Percentiles rank a stretch among this genome's conserved stretches.
Evolutionary conservation across 2,888 invertebrate species (phyloP).

Genomic region (Volucella zonaria): DNA sequence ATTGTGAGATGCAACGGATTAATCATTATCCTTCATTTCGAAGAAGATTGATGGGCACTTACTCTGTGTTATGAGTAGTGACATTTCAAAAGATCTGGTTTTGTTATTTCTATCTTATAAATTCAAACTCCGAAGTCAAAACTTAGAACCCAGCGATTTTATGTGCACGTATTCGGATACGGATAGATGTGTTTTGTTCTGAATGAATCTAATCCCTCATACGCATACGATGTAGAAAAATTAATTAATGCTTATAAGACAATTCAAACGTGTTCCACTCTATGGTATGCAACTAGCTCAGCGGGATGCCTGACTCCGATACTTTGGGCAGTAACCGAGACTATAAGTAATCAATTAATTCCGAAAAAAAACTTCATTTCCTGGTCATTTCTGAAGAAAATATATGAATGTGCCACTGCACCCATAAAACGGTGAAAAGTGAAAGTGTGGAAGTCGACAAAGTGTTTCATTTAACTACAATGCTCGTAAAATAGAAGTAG

Average conservation of each 20-base stretch:
- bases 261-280: not conserved
- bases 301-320: constrained; percentile 26
- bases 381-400: not conserved
- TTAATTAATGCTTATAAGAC: constrained; percentile 18
- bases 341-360: constrained; percentile 8
- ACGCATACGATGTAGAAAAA: not conserved
- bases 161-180: not conserved
- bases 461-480: too few relatives aligned
- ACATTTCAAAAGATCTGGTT: constrained; percentile 17
- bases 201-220: not conserved
- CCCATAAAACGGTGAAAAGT: too few relatives aligned
- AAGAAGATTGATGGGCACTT: constrained; percentile 61
- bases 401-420: too few relatives aligned
- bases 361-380: not conserved
- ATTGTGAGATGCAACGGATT: constrained; percentile 56
- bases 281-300: constrained; percentile 30
- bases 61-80: constrained; percentile 2
- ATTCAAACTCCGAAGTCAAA: not conserved
- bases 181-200: not conserved
- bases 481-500: too few relatives aligned
- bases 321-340: constrained; percentile 3
- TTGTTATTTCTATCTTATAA: not conserved
- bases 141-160: too few relatives aligned
- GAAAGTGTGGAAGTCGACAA: too few relatives aligned
- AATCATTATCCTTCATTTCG: constrained; percentile 63